Evolutionary conservation across 2,797 vertebrate species (phyloP).

Genomic region (Spea hammondii): DNA sequence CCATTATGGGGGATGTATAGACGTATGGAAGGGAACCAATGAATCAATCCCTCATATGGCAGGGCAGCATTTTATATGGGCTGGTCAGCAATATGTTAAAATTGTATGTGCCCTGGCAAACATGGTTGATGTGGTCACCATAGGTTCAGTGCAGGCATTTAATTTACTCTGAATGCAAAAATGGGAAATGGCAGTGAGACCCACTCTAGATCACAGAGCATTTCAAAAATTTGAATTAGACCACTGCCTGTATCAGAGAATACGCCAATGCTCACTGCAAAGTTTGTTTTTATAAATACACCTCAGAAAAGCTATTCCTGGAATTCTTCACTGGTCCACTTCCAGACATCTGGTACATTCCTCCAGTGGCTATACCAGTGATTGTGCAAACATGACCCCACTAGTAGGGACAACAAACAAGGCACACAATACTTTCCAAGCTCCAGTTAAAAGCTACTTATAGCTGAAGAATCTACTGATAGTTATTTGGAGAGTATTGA

Average conservation of each 20-base stretch:
- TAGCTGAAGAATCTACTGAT: conserved; percentile 2
- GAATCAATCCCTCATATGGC: no score
- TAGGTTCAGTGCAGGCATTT: no score
- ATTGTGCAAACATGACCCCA: conserved; percentile 61
- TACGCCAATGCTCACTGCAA: neutral
- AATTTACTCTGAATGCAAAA: neutral
- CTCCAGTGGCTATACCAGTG: conserved; percentile 53
- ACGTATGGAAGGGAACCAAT: no score
- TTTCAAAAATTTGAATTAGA: neutral
- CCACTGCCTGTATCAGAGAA: neutral
- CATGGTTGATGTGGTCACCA: no score
- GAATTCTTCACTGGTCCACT: conserved; percentile 62
- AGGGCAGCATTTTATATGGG: no score
- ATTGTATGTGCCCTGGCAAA: no score
- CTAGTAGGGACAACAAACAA: conserved; percentile 44
- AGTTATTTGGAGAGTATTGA: conserved; percentile 11
- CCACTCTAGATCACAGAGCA: neutral
- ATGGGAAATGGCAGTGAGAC: neutral
- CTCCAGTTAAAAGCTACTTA: conserved; percentile 9
- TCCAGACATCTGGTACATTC: conserved; percentile 64
- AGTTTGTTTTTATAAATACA: conserved; percentile 59
- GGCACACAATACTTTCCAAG: conserved; percentile 15
- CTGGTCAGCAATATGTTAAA: no score
- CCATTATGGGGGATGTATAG: no score
- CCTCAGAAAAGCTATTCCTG: conserved; percentile 62